Base-by-base conservation (phyloP, 2,113 vertebrate genomes). In the Lepidothrix coronata region DNA sequence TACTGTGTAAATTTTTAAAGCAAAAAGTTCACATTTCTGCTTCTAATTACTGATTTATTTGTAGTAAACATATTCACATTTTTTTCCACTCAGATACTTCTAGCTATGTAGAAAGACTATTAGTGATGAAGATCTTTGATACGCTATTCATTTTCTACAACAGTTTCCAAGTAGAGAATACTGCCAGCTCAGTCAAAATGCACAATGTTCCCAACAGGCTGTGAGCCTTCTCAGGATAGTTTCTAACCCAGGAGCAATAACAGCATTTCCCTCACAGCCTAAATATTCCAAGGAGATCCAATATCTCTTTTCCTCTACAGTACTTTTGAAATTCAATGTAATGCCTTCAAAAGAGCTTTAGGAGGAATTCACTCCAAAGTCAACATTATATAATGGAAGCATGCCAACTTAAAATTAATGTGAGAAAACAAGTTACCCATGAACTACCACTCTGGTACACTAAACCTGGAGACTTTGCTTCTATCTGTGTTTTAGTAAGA, bases 351-450 rank as follows among this genome's bases (percentile, higher is more conserved):
- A 78, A 90, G 54, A 83, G 37, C 44, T 91, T 88, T 76, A 85
- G 81, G 71, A 95, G 41, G 58, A 93, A 63, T 84, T 88, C 41
- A 86, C 4, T 90, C 59, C 59, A 92, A 94, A 93, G 68, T 86
- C 58, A 84, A 76, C 59, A 76, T 62, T 90, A 86, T 33, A n/a
- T 70, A 88, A 80, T 77, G 83, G 63, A 83, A 83, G 27, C 18
- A 7, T 1, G 3, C 48, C 68, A 93, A n/a, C 14, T 89, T 94
- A 84, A 96, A 95, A 92, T 62, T 54, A 68, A 80, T 89, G 51
- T 90, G 43, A 88, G 79, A 88, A 85, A 93, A 44, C 22, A 77
- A 51, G 37, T 91, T 83, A 51, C 20, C 35, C 15, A 66, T 65
- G 71, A 89, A 18, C 54, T 78, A 44, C 17, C 13, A 9, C 74